Evolutionary conservation across 2,888 invertebrate genomes (phyloP).

Genomic region (Cabera pusaria): DNA sequence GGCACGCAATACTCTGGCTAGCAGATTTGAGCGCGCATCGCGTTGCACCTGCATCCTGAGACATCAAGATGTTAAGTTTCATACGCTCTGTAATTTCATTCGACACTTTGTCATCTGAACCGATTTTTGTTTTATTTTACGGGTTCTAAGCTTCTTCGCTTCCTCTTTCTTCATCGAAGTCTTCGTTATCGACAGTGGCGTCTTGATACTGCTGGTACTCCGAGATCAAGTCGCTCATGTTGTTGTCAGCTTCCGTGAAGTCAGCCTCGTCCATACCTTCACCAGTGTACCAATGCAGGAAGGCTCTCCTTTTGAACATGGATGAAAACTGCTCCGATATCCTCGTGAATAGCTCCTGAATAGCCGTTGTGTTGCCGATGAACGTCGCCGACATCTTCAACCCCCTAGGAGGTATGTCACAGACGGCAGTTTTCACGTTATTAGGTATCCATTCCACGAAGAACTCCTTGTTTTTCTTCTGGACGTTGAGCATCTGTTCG

Average conservation of each 20-base stretch:
- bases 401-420: conserved; percentile 89
- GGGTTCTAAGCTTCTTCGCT: too few species aligned
- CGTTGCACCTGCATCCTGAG: too few species aligned
- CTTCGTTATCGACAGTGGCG: conserved; percentile 91
- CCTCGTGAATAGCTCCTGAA: conserved; percentile 93
- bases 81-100: too few species aligned
- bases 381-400: conserved; percentile 94
- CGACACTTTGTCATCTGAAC: too few species aligned
- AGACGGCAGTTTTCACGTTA: conserved; percentile 91
- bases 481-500: conserved; percentile 90
- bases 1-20: too few species aligned
- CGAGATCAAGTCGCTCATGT: conserved; percentile 94
- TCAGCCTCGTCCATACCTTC: conserved; percentile 98
- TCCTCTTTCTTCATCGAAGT: conserved; percentile 84
- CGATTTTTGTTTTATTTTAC: too few species aligned
- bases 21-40: too few species aligned
- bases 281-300: conserved; percentile 98
- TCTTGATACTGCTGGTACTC: conserved; percentile 97
- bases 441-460: conserved; percentile 92
- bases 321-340: conserved; percentile 93
- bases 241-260: conserved; percentile 96
- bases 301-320: conserved; percentile 97
- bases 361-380: conserved; percentile 93
- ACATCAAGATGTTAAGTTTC: too few species aligned
- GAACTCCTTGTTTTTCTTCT: conserved; percentile 89